Conservation (phyloP, 2,888 invertebrate genomes). For the Phymatocera aterrima region DNA sequence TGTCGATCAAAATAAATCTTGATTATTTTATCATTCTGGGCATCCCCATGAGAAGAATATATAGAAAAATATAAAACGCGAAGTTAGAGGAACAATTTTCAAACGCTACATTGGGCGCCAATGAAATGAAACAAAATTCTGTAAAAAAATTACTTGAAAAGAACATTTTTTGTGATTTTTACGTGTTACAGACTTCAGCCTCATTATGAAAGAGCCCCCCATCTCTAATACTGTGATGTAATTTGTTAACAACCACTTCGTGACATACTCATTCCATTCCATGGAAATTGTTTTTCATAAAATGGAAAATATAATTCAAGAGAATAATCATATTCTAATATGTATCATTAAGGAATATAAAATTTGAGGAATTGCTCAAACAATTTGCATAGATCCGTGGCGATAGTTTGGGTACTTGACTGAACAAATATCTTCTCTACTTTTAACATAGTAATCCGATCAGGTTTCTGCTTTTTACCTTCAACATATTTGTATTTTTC, state of each 20-base stretch:
- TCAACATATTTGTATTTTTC: not conserved
- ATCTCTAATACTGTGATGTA: not conserved
- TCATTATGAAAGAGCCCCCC: too few relatives aligned
- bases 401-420: slow-evolving; percentile 30
- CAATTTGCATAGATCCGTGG: not conserved
- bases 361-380: slow-evolving; percentile 30
- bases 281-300: not conserved
- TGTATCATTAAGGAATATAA: not conserved
- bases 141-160: too few relatives aligned
- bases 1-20: too few relatives aligned
- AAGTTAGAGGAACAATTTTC: too few relatives aligned
- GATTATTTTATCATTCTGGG: too few relatives aligned
- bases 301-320: not conserved
- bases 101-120: too few relatives aligned
- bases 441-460: not conserved
- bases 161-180: too few relatives aligned
- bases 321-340: not conserved
- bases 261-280: not conserved
- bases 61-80: too few relatives aligned
- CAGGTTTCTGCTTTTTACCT: too few relatives aligned
- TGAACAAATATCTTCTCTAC: not conserved
- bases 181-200: too few relatives aligned
- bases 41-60: too few relatives aligned
- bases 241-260: not conserved
- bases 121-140: too few relatives aligned